Evolutionary conservation across 2,888 invertebrate species (phyloP).

Genomic region (Pegoplata infirma): DNA sequence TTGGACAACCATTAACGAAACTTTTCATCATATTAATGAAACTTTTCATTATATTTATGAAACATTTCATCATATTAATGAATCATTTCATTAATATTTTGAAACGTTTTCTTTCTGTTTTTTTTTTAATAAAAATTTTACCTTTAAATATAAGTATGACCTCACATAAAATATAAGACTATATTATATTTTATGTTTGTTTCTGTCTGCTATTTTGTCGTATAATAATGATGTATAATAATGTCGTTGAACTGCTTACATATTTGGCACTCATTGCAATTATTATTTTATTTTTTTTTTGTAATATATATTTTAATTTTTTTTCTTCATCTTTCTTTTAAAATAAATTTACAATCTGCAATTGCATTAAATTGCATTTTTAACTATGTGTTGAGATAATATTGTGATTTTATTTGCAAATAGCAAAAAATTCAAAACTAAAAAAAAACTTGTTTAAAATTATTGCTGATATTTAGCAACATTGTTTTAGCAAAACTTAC

Average conservation of each 20-base stretch:
- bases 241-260: constrained; percentile 60
- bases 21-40: too few species aligned
- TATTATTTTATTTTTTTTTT: constrained; percentile 39
- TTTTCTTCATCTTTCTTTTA: not conserved
- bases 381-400: not conserved
- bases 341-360: constrained; percentile 48
- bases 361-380: constrained; percentile 47
- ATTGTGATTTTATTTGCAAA: constrained; percentile 3
- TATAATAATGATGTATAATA: constrained; percentile 35
- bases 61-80: too few species aligned
- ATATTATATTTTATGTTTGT: too few species aligned
- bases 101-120: too few species aligned
- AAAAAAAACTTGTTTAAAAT: constrained; percentile 12
- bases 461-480: not conserved
- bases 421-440: too few species aligned
- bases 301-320: constrained; percentile 26
- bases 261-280: constrained; percentile 54
- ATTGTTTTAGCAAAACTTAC: constrained; percentile 14
- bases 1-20: too few species aligned
- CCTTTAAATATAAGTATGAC: too few species aligned
- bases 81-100: too few species aligned
- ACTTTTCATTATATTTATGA: too few species aligned
- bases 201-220: constrained; percentile 6
- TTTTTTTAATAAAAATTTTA: too few species aligned
- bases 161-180: too few species aligned